These are phyloP conservation scores for Drosophila birchii DNA, from an alignment of 2,888 invertebrate genomes.

Conservation along the genomic window DNA sequence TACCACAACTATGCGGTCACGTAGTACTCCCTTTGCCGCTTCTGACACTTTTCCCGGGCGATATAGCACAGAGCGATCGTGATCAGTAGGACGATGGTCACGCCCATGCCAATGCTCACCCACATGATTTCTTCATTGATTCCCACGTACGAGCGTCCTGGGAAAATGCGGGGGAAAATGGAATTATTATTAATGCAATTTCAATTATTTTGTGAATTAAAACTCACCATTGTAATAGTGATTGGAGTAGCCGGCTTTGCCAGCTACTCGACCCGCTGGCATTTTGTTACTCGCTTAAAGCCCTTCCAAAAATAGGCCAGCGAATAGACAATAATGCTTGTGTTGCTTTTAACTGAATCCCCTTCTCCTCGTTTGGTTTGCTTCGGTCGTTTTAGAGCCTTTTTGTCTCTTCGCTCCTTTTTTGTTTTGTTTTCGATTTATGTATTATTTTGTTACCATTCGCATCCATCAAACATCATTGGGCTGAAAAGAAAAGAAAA, in stretches of 20 bases:
- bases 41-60: slow-evolving; percentile 91
- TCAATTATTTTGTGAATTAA: not conserved
- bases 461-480: slow-evolving; percentile 31
- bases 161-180: not conserved
- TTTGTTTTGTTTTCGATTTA: slow-evolving; percentile 54
- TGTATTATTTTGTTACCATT: slow-evolving; percentile 40
- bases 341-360: not conserved
- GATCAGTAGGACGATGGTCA: slow-evolving; percentile 90
- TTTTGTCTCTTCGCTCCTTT: slow-evolving; percentile 19
- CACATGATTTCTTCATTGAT: slow-evolving; percentile 95
- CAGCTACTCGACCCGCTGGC: slow-evolving; percentile 85
- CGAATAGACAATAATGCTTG: slow-evolving; percentile 17
- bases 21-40: slow-evolving; percentile 89
- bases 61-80: slow-evolving; percentile 93
- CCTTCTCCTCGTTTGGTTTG: slow-evolving; percentile 43
- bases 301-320: slow-evolving; percentile 3
- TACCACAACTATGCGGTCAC: slow-evolving; percentile 87
- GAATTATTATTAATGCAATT: not conserved
- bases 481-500: not conserved
- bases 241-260: slow-evolving; percentile 85
- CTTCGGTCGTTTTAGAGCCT: not conserved
- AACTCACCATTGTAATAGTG: slow-evolving; percentile 83
- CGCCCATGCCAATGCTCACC: slow-evolving; percentile 91
- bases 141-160: slow-evolving; percentile 92
- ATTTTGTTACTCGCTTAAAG: slow-evolving; percentile 62